phyloP scores from a whole-genome alignment of 2,113 vertebrate genomes.

The Oxygymnocypris stewartii region DNA sequence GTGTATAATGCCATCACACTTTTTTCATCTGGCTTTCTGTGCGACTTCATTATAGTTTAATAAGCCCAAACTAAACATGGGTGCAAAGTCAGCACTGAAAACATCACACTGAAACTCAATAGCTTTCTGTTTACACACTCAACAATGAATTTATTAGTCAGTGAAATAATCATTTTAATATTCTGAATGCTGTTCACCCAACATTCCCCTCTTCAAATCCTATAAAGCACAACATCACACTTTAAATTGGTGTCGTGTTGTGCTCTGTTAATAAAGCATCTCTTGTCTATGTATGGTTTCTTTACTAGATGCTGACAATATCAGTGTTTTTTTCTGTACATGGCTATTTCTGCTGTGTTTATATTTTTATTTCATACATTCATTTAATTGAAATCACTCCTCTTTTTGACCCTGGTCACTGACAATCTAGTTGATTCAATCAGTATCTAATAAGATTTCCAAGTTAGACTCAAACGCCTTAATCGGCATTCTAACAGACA shows the following conservation, averaged over 20 bases:
- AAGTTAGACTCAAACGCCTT: conserved; percentile 56
- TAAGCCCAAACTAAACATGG: too few relatives aligned
- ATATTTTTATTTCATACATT: conserved; percentile 25
- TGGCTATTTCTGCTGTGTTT: conserved; percentile 49
- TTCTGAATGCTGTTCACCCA: not conserved
- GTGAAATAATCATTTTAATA: conserved; percentile 24
- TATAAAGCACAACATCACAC: conserved; percentile 5
- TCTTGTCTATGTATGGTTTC: not conserved
- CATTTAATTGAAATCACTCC: conserved; percentile 56
- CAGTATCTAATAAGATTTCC: conserved; percentile 5
- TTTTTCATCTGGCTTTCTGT: too few relatives aligned
- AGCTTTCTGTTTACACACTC: too few relatives aligned
- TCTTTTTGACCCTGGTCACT: conserved; percentile 60
- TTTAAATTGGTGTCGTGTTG: not conserved
- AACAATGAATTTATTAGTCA: too few relatives aligned
- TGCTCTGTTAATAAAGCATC: conserved; percentile 22
- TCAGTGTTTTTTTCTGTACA: conserved; percentile 38
- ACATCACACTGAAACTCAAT: too few relatives aligned
- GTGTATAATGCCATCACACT: too few relatives aligned
- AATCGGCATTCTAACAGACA: not conserved
- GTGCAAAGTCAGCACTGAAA: too few relatives aligned
- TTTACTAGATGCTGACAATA: not conserved
- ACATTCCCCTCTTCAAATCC: not conserved
- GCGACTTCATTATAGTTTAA: too few relatives aligned
- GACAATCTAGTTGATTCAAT: conserved; percentile 60